These are phyloP conservation scores for Pectinophora gossypiella DNA, from an alignment of 1,140 invertebrate species.

Conservation along the genomic window DNA sequence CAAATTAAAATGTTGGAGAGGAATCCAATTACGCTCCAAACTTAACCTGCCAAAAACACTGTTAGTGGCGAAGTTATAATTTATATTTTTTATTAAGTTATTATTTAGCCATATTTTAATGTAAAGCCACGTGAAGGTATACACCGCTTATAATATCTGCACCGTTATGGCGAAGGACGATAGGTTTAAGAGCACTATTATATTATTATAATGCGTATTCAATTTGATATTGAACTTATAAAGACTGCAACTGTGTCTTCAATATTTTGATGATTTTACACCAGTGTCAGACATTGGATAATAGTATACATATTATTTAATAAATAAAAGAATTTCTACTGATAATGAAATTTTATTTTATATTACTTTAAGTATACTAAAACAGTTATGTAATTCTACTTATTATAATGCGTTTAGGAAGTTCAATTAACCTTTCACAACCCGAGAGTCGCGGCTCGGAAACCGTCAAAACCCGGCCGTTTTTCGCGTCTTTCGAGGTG, in stretches of 20 bases:
- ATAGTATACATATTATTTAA: no score
- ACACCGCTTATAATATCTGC: conserved; percentile 21
- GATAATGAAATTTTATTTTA: background rate
- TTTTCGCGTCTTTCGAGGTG: no score
- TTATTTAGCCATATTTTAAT: background rate
- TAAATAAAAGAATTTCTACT: background rate
- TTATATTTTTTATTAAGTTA: background rate
- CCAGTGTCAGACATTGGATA: background rate
- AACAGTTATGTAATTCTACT: no score
- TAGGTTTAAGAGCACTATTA: conserved; percentile 11
- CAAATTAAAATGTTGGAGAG: no score
- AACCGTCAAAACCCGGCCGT: no score
- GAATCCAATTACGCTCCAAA: no score
- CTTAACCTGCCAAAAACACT: no score
- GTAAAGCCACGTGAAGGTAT: conserved; percentile 25
- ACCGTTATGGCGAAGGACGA: conserved; percentile 23
- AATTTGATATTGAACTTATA: background rate
- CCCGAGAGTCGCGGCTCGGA: no score
- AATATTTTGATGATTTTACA: background rate
- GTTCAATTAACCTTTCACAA: no score
- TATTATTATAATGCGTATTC: background rate
- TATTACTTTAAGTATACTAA: background rate
- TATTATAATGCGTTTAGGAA: no score
- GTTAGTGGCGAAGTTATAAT: no score
- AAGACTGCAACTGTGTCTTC: background rate